These are phyloP conservation scores for Amblyopsis hoosieri DNA, from an alignment of 2,797 vertebrate genomes.

Conservation along the genomic window DNA sequence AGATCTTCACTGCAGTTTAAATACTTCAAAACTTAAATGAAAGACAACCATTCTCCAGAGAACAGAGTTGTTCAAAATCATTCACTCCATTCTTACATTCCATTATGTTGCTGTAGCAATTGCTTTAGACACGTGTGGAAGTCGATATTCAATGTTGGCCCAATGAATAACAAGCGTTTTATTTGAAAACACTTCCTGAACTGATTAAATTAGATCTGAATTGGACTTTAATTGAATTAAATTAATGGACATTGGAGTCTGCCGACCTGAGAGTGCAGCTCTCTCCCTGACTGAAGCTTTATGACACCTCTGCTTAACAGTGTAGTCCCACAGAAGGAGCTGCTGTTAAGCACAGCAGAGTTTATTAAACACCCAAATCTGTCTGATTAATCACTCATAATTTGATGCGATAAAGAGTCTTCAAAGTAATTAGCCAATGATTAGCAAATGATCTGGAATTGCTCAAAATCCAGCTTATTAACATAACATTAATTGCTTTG, in stretches of 20 bases:
- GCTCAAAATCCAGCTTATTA: conserved; percentile 75
- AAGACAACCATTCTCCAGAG: no score
- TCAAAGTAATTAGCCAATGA: conserved; percentile 71
- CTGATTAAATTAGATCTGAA: background rate
- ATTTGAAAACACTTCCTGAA: background rate
- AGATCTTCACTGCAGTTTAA: no score
- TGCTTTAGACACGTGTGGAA: no score
- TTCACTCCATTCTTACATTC: no score
- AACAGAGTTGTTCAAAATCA: no score
- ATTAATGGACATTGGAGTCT: no score
- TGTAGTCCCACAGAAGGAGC: background rate
- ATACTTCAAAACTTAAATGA: no score
- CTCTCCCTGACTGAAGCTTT: background rate
- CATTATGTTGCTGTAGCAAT: no score
- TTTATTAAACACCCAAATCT: conserved; percentile 67
- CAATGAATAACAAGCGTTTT: no score
- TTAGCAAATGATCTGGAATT: conserved; percentile 73
- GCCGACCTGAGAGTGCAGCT: no score
- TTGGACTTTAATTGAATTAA: background rate
- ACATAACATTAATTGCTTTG: conserved; percentile 78
- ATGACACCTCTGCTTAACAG: conserved; percentile 1
- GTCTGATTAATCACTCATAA: conserved; percentile 67
- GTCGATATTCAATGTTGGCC: no score
- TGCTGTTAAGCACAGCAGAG: conserved; percentile 34
- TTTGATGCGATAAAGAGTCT: conserved; percentile 57